phyloP scores from a whole-genome alignment of 2,888 invertebrate species.

The Diabrotica balteata region DNA sequence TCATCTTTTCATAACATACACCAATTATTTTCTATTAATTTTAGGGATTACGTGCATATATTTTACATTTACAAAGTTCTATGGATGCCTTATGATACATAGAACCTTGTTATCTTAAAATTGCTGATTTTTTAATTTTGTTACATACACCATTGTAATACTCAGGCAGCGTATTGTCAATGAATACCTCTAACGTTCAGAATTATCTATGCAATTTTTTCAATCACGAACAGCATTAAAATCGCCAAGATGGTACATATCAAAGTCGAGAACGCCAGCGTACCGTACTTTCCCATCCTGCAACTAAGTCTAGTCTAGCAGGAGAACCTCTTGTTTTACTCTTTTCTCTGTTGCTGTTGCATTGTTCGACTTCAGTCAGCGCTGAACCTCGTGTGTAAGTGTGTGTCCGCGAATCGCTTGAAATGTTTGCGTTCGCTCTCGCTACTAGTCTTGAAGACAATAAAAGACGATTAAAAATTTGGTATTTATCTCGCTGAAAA shows the following conservation, averaged over 20 bases:
- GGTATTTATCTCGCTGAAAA: neutral
- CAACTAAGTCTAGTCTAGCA: conserved; percentile 1
- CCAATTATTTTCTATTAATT: too few species aligned
- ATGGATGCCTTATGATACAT: too few species aligned
- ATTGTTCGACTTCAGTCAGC: conserved; percentile 17
- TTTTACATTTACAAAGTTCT: too few species aligned
- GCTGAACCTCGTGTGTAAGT: conserved; percentile 7
- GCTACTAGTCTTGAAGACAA: conserved; percentile 1
- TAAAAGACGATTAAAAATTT: neutral
- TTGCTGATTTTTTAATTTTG: too few species aligned
- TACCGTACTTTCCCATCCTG: conserved; percentile 14
- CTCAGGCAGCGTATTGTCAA: too few species aligned
- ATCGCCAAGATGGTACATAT: neutral
- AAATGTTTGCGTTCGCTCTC: conserved; percentile 10
- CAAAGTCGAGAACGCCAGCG: neutral
- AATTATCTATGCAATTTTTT: neutral
- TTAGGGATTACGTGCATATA: too few species aligned
- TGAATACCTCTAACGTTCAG: too few species aligned
- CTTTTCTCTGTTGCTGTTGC: conserved; percentile 14
- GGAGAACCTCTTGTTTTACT: conserved; percentile 10
- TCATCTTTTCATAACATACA: too few species aligned
- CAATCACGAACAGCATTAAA: conserved; percentile 5
- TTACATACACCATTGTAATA: too few species aligned
- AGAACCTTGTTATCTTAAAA: too few species aligned
- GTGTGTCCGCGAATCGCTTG: neutral